These are phyloP conservation scores for Tautogolabrus adspersus DNA, from an alignment of 2,113 vertebrate species.

Conservation along the genomic window DNA sequence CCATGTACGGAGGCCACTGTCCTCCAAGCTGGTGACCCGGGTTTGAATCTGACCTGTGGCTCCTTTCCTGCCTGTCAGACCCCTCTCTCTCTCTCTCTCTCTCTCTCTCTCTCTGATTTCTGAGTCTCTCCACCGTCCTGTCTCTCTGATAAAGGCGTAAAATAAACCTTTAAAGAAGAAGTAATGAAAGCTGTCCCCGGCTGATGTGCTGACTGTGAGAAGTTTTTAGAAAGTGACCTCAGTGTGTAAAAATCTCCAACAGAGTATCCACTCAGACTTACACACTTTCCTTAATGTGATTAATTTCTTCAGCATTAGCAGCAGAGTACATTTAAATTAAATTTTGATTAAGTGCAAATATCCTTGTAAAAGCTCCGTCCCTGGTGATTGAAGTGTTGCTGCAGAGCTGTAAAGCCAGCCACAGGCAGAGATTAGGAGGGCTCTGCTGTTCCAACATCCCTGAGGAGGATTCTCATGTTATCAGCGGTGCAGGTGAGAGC, in stretches of 20 bases:
- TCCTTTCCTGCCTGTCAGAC: too few relatives aligned
- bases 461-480: slow-evolving; percentile 15
- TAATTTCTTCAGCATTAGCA: too few relatives aligned
- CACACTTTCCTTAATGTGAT: background rate
- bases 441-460: background rate
- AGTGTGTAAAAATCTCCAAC: background rate
- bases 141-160: too few relatives aligned
- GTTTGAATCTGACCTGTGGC: too few relatives aligned
- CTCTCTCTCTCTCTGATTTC: too few relatives aligned
- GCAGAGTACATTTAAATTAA: slow-evolving; percentile 8
- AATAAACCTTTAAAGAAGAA: too few relatives aligned
- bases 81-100: too few relatives aligned
- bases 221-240: background rate
- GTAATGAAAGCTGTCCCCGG: too few relatives aligned
- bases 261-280: background rate
- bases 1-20: too few relatives aligned
- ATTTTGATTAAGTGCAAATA: slow-evolving; percentile 14
- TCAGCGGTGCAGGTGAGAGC: slow-evolving; percentile 19
- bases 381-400: slow-evolving; percentile 1
- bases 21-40: too few relatives aligned
- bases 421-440: slow-evolving; percentile 22
- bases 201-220: background rate
- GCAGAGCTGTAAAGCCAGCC: background rate
- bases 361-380: slow-evolving; percentile 26
- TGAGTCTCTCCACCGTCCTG: too few relatives aligned